These are phyloP conservation scores for Aphidius gifuensis DNA, from an alignment of 1,140 invertebrate species.

Conservation along the genomic window DNA sequence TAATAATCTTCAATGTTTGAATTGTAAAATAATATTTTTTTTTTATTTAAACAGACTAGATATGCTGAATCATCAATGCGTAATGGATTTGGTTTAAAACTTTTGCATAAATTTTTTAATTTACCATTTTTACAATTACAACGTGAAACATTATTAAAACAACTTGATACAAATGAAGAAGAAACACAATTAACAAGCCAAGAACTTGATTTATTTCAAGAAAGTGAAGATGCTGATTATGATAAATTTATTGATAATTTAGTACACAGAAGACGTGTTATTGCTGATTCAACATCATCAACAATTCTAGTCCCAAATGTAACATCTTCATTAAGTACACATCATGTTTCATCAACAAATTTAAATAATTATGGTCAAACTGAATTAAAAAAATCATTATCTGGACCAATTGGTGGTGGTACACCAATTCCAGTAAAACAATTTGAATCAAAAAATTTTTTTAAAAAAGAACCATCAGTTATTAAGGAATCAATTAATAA, in stretches of 20 bases:
- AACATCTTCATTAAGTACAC: slow-evolving; percentile 43
- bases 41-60: slow-evolving; percentile 59
- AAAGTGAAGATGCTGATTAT: slow-evolving; percentile 90
- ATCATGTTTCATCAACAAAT: slow-evolving; percentile 37
- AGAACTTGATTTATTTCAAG: slow-evolving; percentile 76
- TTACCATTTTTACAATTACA: slow-evolving; percentile 92
- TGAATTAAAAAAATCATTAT: slow-evolving; percentile 40
- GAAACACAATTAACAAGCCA: slow-evolving; percentile 80
- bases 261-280: slow-evolving; percentile 67
- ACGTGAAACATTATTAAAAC: slow-evolving; percentile 79
- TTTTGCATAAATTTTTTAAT: slow-evolving; percentile 95
- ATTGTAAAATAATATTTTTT: not conserved
- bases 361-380: slow-evolving; percentile 22
- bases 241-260: slow-evolving; percentile 76
- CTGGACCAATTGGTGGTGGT: slow-evolving; percentile 51
- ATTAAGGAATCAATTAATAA: not conserved
- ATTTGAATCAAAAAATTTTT: slow-evolving; percentile 34
- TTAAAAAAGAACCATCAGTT: slow-evolving; percentile 37
- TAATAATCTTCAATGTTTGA: slow-evolving; percentile 46
- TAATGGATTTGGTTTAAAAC: slow-evolving; percentile 92
- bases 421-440: slow-evolving; percentile 51
- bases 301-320: slow-evolving; percentile 45
- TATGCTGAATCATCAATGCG: slow-evolving; percentile 94
- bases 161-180: slow-evolving; percentile 82
- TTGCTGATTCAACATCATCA: slow-evolving; percentile 61